phyloP scores from a whole-genome alignment of 2,888 invertebrate genomes.

The Ypsolopha scabrella region DNA sequence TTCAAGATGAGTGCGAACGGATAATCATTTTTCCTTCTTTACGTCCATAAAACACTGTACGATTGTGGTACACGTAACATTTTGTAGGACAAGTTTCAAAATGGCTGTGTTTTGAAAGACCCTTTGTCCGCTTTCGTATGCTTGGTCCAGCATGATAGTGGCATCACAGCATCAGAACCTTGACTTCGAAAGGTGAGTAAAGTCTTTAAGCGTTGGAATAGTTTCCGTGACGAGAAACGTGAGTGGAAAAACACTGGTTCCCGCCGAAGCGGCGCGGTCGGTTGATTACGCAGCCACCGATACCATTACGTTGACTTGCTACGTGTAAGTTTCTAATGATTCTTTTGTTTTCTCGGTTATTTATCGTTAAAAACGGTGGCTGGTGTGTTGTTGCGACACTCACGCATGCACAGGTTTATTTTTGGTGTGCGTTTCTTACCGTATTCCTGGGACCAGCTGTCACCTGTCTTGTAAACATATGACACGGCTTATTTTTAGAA shows the following conservation, averaged over 20 bases:
- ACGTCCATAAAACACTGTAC: conserved; percentile 37
- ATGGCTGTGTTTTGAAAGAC: conserved; percentile 81
- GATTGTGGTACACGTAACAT: conserved; percentile 60
- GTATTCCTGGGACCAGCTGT: conserved; percentile 21
- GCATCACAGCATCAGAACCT: conserved; percentile 72
- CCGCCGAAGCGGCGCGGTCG: conserved; percentile 41
- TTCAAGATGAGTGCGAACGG: conserved; percentile 67
- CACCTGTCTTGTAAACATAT: conserved; percentile 37
- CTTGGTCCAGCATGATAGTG: conserved; percentile 78
- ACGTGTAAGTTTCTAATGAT: conserved; percentile 63
- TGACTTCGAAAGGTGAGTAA: conserved; percentile 74
- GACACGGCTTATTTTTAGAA: conserved; percentile 37
- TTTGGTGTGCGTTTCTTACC: not conserved
- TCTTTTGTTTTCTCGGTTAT: conserved; percentile 28
- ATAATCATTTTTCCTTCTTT: conserved; percentile 36
- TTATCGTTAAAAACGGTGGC: not conserved
- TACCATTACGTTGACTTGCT: conserved; percentile 50
- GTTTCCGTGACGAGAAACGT: conserved; percentile 23
- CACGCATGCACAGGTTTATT: conserved; percentile 10
- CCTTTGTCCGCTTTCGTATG: conserved; percentile 73
- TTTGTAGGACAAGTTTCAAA: conserved; percentile 70
- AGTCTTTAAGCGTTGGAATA: conserved; percentile 28
- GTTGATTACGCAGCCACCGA: conserved; percentile 54
- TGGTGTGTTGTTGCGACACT: conserved; percentile 7
- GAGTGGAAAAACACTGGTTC: conserved; percentile 59